These are phyloP conservation scores for Phocides pigmalion DNA, from an alignment of 1,140 invertebrate species.

Conservation along the genomic window DNA sequence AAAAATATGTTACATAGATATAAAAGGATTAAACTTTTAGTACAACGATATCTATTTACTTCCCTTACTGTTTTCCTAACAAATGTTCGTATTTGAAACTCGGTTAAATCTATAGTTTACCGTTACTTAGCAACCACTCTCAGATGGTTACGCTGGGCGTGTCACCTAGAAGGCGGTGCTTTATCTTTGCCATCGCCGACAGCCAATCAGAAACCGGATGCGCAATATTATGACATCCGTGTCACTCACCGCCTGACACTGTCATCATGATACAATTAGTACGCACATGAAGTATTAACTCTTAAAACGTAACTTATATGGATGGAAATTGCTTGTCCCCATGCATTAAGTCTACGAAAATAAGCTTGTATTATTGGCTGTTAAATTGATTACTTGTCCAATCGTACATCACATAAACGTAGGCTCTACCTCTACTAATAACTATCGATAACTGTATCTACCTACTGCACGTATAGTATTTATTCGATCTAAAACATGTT, in stretches of 20 bases:
- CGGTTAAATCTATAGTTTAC: slow-evolving; percentile 34
- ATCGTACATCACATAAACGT: background rate
- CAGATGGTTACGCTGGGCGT: slow-evolving; percentile 46
- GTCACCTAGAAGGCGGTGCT: slow-evolving; percentile 41
- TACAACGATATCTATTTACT: no score
- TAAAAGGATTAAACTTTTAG: no score
- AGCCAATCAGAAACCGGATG: slow-evolving; percentile 65
- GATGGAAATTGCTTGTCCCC: slow-evolving; percentile 17
- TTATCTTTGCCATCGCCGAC: slow-evolving; percentile 31
- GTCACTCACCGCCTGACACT: slow-evolving; percentile 60
- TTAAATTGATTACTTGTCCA: slow-evolving; percentile 27
- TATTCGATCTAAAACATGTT: no score
- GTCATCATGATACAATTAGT: slow-evolving; percentile 12
- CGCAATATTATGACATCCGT: slow-evolving; percentile 65
- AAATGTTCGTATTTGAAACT: no score
- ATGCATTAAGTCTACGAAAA: slow-evolving; percentile 8
- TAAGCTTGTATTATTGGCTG: slow-evolving; percentile 46
- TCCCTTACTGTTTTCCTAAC: no score
- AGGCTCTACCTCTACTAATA: background rate
- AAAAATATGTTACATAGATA: no score
- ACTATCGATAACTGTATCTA: background rate
- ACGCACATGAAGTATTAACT: background rate
- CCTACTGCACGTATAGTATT: background rate
- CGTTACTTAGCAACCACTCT: slow-evolving; percentile 56
- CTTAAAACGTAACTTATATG: background rate